Evolutionary conservation across 2,797 vertebrate species (phyloP).

Genomic region (Corythornis leucogaster): DNA sequence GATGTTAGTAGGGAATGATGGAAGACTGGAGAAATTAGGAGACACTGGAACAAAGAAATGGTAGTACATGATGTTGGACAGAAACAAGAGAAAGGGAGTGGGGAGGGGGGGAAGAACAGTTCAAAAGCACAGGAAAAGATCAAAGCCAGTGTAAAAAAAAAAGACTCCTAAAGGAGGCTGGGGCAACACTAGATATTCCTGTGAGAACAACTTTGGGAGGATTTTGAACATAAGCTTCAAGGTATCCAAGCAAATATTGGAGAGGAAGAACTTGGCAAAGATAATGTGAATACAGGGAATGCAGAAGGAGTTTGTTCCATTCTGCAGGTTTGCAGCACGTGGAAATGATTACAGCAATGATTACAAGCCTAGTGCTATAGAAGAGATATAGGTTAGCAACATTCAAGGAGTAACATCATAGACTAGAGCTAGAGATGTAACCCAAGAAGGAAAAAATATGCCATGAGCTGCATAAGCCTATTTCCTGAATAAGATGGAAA

Average conservation of each 20-base stretch:
- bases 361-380: neutral
- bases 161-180: neutral
- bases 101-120: neutral
- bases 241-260: neutral
- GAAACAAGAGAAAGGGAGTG: neutral
- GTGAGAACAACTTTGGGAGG: neutral
- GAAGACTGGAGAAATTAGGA: neutral
- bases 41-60: neutral
- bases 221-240: neutral
- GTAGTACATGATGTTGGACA: neutral
- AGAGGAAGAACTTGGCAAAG: constrained; percentile 2
- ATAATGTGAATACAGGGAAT: neutral
- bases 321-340: neutral
- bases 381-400: neutral
- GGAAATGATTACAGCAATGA: constrained; percentile 19
- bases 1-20: neutral
- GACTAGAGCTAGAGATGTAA: neutral
- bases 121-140: neutral
- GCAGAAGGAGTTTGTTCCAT: neutral
- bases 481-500: neutral
- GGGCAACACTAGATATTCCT: neutral
- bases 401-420: neutral
- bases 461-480: neutral
- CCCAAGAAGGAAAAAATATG: neutral
- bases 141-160: neutral